A percentile compares a stretch with the other conserved stretches of the same genome.
Conservation (phyloP, 1,140 invertebrate species). For the Drosophila navojoa region DNA sequence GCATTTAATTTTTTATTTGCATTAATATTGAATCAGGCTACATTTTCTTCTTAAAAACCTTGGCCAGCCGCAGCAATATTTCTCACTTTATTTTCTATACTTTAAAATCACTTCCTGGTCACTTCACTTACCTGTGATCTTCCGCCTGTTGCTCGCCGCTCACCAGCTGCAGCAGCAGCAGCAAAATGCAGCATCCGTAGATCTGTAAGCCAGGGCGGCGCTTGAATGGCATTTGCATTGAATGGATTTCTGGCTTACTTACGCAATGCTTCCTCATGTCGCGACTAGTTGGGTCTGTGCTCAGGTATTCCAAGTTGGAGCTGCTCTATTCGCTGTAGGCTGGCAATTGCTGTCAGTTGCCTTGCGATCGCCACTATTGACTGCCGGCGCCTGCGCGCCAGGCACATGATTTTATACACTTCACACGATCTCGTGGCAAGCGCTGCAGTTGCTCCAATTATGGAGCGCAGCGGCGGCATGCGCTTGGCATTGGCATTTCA, state of each 20-base stretch:
- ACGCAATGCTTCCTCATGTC: constrained; percentile 75
- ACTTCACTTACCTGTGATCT: constrained; percentile 61
- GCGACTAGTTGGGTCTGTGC: background rate
- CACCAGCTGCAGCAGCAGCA: constrained; percentile 45
- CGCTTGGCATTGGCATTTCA: constrained; percentile 78
- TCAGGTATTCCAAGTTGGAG: constrained; percentile 40
- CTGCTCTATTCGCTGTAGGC: too few relatives aligned
- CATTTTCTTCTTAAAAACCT: too few relatives aligned
- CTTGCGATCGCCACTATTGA: constrained; percentile 40
- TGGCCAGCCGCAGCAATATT: too few relatives aligned
- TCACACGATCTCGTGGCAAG: constrained; percentile 17
- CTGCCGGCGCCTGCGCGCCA: constrained; percentile 73
- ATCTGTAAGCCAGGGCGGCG: constrained; percentile 34
- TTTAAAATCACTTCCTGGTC: background rate
- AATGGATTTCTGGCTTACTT: constrained; percentile 55
- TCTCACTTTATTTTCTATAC: too few relatives aligned
- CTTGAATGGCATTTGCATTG: constrained; percentile 41
- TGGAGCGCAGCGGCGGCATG: constrained; percentile 46
- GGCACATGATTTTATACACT: constrained; percentile 76
- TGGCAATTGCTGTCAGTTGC: constrained; percentile 19
- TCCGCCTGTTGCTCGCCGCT: constrained; percentile 57
- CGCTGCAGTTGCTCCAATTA: constrained; percentile 69
- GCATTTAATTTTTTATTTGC: too few relatives aligned
- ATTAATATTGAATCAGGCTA: too few relatives aligned
- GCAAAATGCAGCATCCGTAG: constrained; percentile 43